Evolutionary conservation across 2,888 invertebrate genomes (phyloP).

Genomic region (Ophion ventricosus): DNA sequence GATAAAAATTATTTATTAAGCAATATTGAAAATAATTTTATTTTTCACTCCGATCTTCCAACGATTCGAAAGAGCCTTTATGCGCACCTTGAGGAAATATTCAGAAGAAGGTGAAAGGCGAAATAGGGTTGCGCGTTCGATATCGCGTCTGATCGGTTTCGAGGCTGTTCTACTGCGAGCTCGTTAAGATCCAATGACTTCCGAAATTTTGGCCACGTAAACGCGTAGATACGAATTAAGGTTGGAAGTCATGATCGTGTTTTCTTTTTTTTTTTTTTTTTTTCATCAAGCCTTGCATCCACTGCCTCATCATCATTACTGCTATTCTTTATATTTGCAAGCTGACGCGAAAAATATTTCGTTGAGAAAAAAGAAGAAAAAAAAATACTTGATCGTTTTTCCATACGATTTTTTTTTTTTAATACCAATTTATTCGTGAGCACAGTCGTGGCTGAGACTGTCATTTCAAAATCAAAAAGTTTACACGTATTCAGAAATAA

Average conservation of each 20-base stretch:
- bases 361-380: background rate
- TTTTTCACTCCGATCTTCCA: no score
- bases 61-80: no score
- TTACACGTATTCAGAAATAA: background rate
- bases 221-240: constrained; percentile 33
- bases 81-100: background rate
- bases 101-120: background rate
- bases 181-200: constrained; percentile 58
- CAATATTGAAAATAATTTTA: no score
- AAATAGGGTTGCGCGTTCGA: constrained; percentile 35
- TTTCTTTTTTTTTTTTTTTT: no score
- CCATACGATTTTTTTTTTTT: background rate
- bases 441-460: background rate
- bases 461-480: background rate
- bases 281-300: constrained; percentile 74
- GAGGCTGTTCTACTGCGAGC: constrained; percentile 53
- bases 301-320: constrained; percentile 74
- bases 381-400: background rate
- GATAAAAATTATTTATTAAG: no score
- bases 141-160: constrained; percentile 44
- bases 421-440: background rate
- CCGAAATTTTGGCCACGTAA: constrained; percentile 40
- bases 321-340: constrained; percentile 47
- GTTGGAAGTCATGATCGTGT: constrained; percentile 53
- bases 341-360: constrained; percentile 69